Evolutionary conservation across 2,113 vertebrate species (phyloP).

Genomic region (Podarcis cretensis): DNA sequence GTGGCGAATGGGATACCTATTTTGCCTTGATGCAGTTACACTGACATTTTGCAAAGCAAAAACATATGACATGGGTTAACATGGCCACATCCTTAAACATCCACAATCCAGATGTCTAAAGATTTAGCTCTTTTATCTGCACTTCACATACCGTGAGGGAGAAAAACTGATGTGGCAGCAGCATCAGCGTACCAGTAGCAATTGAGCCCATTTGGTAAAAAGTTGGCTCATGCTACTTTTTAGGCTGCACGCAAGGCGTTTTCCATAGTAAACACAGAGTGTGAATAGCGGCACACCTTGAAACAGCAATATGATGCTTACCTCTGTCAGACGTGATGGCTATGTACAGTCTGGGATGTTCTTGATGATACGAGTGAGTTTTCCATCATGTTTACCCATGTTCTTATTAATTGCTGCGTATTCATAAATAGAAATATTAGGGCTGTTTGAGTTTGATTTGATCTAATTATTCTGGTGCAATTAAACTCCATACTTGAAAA

Average conservation of each 20-base stretch:
- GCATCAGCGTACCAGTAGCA: too few species aligned
- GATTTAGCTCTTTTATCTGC: neutral
- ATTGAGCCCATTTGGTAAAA: neutral
- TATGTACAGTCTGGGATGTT: neutral
- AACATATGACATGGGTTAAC: neutral
- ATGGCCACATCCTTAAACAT: neutral
- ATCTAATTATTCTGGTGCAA: neutral
- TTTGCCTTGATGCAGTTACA: neutral
- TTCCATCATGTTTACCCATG: neutral
- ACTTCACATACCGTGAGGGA: too few species aligned
- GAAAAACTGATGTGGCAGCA: too few species aligned
- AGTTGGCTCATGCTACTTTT: neutral
- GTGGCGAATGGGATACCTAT: neutral
- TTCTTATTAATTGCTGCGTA: neutral
- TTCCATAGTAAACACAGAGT: neutral
- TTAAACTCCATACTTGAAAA: neutral
- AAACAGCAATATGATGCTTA: neutral
- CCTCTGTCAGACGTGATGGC: neutral
- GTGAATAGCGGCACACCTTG: neutral
- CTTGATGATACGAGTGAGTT: neutral
- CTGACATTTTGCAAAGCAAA: neutral
- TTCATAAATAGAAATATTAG: neutral
- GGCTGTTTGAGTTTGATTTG: neutral
- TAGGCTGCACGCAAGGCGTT: too few species aligned
- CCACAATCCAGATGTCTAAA: neutral